Evolutionary conservation across 1,140 invertebrate species (phyloP).

Genomic region (Lucilia cuprina): DNA sequence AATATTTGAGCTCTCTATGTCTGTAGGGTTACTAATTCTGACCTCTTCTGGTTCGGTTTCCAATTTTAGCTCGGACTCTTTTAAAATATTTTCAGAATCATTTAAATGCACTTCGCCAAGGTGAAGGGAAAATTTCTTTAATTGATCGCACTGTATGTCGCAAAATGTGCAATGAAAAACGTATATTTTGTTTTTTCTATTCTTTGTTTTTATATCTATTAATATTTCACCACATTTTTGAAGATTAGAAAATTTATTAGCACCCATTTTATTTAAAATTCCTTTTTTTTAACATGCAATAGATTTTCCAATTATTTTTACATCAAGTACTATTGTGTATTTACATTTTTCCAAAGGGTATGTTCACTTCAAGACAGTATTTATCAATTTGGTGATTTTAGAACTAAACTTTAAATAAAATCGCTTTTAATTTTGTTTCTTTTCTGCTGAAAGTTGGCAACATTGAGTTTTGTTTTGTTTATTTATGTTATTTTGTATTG

Average conservation of each 20-base stretch:
- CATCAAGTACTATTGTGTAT: background rate
- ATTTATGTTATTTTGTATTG: too few relatives aligned
- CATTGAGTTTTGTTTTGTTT: too few relatives aligned
- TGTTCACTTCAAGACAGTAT: background rate
- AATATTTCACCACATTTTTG: background rate
- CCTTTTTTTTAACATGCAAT: background rate
- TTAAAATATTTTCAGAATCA: background rate
- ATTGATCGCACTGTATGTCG: background rate
- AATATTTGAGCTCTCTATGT: background rate
- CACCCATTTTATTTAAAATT: background rate
- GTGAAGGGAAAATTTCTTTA: background rate
- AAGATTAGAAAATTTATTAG: background rate
- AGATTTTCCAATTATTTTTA: background rate
- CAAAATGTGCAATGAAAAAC: background rate
- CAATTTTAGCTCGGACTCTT: background rate
- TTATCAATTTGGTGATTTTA: too few relatives aligned
- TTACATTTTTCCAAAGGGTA: background rate
- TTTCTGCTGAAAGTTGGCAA: too few relatives aligned
- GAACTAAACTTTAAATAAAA: too few relatives aligned
- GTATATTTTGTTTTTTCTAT: background rate
- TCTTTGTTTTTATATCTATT: background rate
- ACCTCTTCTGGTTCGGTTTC: background rate
- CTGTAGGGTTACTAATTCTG: background rate
- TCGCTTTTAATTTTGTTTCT: too few relatives aligned
- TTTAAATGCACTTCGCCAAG: background rate